Evolutionary conservation across 1,140 invertebrate genomes (phyloP), one percentile per base, ranked within the genome.

Genomic region (Aleiodes sp.): DNA sequence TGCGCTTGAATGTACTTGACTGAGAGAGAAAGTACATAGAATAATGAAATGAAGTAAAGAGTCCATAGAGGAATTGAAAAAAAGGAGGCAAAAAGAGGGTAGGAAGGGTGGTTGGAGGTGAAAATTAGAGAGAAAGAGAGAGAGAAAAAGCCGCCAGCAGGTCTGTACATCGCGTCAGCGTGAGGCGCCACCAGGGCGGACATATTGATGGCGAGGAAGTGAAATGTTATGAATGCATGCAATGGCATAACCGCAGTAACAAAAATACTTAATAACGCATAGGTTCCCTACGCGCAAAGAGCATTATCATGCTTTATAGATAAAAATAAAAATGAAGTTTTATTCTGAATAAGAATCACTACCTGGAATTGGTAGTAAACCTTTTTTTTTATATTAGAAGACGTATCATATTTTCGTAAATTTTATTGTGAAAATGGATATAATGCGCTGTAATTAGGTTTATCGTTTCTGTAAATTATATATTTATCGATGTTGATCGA

Each of bases 141-240:
- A 29, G 52, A 71, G 68, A 76, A 70, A 68, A 28, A 59, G 74
- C 73, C 74, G 78, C 74, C 79, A 37, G 7, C 35, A 26, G 72
- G 79, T 80, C 77, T 79, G 72, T n/a, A n/a, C 57, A 60, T 31
- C 37, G 43, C 35, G 60, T 59, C 68, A 61, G 74, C 76, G 78
- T 79, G 78, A 77, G 76, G 76, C 78, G 80, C 80, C 79, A 67
- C 43, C 24, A 69, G 75, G 78, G 79, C 77, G 73, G 77, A 61
- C 68, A 72, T 61, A 68, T 60, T 69, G 73, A 28, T 29, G 57
- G 37, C 10, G 21, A 60, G 21, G 24, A 46, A 60, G 60, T 61
- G 59, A 63, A 61, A 69, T 69, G 60, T 61, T 35, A 69, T 63
- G 60, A 39, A 63, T 63, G 63, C 67, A 61, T 69, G 43, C 61